Percentiles rank a stretch among this genome's conserved stretches.
Conservation (phyloP, 2,113 vertebrate species). For the Vireo altiloquus region DNA sequence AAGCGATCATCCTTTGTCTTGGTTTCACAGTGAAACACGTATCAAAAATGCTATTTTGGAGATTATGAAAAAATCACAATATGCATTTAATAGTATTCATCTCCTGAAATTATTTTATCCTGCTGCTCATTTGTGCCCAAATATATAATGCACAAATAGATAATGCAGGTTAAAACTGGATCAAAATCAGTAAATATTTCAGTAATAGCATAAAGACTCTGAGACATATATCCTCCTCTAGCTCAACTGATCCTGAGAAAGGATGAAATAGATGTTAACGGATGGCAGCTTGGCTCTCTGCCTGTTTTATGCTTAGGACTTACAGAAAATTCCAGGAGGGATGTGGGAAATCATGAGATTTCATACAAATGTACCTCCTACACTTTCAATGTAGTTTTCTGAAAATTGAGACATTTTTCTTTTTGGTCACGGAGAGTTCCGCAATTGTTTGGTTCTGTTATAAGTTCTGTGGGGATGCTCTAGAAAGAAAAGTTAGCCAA, state of each 20-base stretch:
- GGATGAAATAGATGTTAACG: constrained; percentile 5
- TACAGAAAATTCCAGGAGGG: neutral
- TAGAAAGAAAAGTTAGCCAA: neutral
- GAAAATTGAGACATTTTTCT: neutral
- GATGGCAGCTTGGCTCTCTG: constrained; percentile 9
- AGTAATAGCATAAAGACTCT: neutral
- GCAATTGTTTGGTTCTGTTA: neutral
- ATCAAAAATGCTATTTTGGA: neutral
- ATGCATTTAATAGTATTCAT: neutral
- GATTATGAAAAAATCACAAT: neutral
- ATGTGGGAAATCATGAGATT: neutral
- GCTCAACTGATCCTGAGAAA: neutral
- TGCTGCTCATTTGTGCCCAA: neutral
- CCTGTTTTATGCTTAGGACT: neutral
- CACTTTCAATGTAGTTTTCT: neutral
- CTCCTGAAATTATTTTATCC: neutral
- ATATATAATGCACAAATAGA: neutral
- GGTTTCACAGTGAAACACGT: neutral
- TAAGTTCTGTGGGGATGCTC: neutral
- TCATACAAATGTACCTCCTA: neutral
- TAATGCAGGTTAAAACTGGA: neutral
- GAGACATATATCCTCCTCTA: neutral
- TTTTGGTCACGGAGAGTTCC: neutral
- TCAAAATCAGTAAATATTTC: neutral
- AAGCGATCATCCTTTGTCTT: neutral